Evolutionary conservation across 1,140 invertebrate genomes (phyloP).

Genomic region (Gryon sp.): DNA sequence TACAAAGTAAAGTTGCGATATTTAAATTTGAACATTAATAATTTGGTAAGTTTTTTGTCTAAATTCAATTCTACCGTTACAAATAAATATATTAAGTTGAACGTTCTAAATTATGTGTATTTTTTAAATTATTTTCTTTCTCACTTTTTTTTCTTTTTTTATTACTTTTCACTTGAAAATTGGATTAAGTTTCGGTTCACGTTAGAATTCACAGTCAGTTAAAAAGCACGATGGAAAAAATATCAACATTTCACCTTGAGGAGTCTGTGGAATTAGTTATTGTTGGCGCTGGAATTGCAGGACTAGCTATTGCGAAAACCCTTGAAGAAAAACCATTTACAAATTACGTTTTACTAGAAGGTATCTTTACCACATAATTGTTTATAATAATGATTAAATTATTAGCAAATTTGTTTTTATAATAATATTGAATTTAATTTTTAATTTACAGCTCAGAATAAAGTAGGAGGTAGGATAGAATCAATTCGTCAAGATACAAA

Average conservation of each 20-base stretch:
- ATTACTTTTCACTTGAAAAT: slow-evolving; percentile 18
- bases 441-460: slow-evolving; percentile 76
- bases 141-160: slow-evolving; percentile 9
- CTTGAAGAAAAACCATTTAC: slow-evolving; percentile 77
- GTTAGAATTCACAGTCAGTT: slow-evolving; percentile 66
- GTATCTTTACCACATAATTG: slow-evolving; percentile 64
- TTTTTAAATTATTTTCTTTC: slow-evolving; percentile 9
- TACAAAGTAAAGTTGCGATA: no score
- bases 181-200: slow-evolving; percentile 58
- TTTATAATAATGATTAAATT: no score
- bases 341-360: slow-evolving; percentile 83
- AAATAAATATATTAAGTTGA: no score
- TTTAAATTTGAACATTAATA: no score
- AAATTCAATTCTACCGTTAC: slow-evolving; percentile 9
- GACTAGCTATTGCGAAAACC: slow-evolving; percentile 80
- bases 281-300: slow-evolving; percentile 83
- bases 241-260: slow-evolving; percentile 6
- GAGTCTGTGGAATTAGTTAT: slow-evolving; percentile 77
- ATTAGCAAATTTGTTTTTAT: no score
- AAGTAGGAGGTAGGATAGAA: slow-evolving; percentile 83
- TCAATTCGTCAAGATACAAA: slow-evolving; percentile 77
- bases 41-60: no score
- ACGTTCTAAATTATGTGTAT: no score
- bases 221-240: slow-evolving; percentile 61
- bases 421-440: no score